Evolutionary conservation across 92 coral and sea anemone species (phyloP).

Genomic region (Heliopora coerulea): DNA sequence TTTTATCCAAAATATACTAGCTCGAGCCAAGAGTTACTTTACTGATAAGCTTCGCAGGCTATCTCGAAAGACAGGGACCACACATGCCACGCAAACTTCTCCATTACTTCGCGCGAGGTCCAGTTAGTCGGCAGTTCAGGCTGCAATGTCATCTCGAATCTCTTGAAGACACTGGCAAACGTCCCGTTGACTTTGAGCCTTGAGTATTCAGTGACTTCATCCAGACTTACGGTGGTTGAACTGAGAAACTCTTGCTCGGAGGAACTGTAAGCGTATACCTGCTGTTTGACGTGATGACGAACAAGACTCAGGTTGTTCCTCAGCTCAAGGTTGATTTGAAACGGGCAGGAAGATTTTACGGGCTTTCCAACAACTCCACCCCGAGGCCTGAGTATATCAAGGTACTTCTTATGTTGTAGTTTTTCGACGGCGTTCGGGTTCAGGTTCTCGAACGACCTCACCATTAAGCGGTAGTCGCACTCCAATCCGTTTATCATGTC

Average conservation of each 20-base stretch:
- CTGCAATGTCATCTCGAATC: conserved; percentile 64
- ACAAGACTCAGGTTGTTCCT: conserved; percentile 77
- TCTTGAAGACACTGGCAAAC: conserved; percentile 75
- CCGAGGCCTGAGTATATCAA: conserved; percentile 60
- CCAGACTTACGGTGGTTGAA: conserved; percentile 49
- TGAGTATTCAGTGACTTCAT: conserved; percentile 82
- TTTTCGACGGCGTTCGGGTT: conserved; percentile 58
- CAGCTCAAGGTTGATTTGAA: conserved; percentile 62
- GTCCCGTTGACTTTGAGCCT: conserved; percentile 73
- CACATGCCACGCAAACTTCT: conserved; percentile 61
- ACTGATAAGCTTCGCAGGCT: conserved; percentile 24
- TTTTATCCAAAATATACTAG: too few species aligned
- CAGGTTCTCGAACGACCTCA: conserved; percentile 36
- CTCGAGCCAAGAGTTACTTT: not conserved
- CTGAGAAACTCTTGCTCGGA: conserved; percentile 23
- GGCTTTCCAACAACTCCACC: not conserved
- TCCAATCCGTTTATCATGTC: conserved; percentile 78
- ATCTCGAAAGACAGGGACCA: conserved; percentile 74
- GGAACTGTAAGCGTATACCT: conserved; percentile 35
- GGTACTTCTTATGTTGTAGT: conserved; percentile 74
- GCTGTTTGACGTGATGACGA: conserved; percentile 72
- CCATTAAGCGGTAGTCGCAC: conserved; percentile 81
- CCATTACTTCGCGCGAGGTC: conserved; percentile 55
- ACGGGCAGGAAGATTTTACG: conserved; percentile 51
- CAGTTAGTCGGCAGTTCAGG: conserved; percentile 68